Base-by-base conservation (phyloP, 2,797 vertebrate genomes). In the Pipistrellus pipistrellus region DNA sequence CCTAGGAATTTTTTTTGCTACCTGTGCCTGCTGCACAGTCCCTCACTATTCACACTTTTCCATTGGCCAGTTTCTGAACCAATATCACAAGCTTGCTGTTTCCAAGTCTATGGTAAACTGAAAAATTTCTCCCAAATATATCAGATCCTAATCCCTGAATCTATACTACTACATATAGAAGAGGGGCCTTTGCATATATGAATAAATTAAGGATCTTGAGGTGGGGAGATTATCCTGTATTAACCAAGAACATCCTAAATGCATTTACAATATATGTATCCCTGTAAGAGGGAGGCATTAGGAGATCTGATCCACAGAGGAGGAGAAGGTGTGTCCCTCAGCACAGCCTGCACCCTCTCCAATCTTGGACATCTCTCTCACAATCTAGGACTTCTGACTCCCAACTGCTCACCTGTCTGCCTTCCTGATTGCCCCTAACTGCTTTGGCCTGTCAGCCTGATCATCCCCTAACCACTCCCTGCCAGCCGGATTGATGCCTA, bases 121-220 rank as follows among this genome's bases (percentile, higher is more conserved):
- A 32, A 85, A 93, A 77, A 48, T 76, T 32, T 86, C n/a, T 44
- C 73, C 53, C 10, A 15, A 64, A 57, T 14, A 66, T 83, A 92
- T 27, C 23, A 55, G 53, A 18, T 66, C 64, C 44, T 85, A 71
- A 92, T 77, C 41, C 38, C 46, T n/a, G 32, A 41, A 72, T 77
- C 0, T 25, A 64, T 69, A 23, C 44, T 85, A 53, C 23, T 46
- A 73, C 66, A 51, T 10, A 32, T 6, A 2, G 27, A 41, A 83
- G 59, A 32, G 11, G 27, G 7, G 10, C 20, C 30, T 91, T 91
- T 55, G 32, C 20, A 80, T 11, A 55, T 84, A 38, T 88, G 17
- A 75, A 53, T 72, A 82, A 73, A 71, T 89, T 86, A 75, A 92
- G n/a, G 35, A 6, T 62, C 72, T 69, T 69, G 77, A 91, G 21